A percentile compares a stretch with the other conserved stretches of the same genome.
phyloP scores from a whole-genome alignment of 35 echinoderm and acorn worm species.

The Heliocidaris tuberculata region DNA sequence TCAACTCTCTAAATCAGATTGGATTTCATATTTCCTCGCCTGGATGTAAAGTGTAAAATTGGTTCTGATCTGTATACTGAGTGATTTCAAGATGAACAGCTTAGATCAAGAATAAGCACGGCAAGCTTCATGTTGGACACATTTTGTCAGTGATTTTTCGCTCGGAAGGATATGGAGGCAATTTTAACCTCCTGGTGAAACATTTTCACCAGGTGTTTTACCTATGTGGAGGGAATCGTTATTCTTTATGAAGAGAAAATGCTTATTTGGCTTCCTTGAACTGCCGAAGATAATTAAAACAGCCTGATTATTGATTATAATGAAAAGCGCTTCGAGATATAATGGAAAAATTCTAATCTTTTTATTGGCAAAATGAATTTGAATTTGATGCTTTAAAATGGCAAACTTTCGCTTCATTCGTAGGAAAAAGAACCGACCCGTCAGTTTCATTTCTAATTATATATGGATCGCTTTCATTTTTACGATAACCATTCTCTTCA shows the following conservation, averaged over 20 bases:
- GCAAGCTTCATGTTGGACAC: background rate
- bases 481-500: background rate
- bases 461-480: background rate
- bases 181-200: background rate
- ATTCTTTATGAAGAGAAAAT: background rate
- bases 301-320: background rate
- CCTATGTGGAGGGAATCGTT: background rate
- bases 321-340: background rate
- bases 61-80: background rate
- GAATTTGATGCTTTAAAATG: background rate
- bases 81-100: conserved; percentile 1
- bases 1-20: conserved; percentile 10
- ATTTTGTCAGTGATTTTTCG: background rate
- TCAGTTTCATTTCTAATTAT: background rate
- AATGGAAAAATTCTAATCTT: background rate
- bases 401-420: conserved; percentile 1
- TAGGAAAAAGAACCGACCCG: background rate
- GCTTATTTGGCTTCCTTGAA: background rate
- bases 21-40: conserved; percentile 32
- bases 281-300: background rate
- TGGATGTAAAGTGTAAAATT: background rate
- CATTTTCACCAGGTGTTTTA: background rate
- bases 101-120: background rate
- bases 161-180: background rate
- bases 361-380: background rate